These are phyloP conservation scores for Perca fluviatilis DNA, from an alignment of 2,113 vertebrate genomes.

Conservation along the genomic window DNA sequence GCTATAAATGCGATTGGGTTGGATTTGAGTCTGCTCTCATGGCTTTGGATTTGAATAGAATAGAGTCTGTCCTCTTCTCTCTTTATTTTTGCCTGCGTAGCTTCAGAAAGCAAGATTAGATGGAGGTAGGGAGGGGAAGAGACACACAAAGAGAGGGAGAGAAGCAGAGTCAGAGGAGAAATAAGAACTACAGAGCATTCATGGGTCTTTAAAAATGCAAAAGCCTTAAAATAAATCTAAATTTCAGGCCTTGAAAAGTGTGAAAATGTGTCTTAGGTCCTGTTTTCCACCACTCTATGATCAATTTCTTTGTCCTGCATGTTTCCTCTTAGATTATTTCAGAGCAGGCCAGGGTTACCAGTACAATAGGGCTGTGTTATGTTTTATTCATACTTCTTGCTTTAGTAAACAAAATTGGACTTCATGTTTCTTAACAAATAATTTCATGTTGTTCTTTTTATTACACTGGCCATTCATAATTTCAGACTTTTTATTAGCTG, in stretches of 20 bases:
- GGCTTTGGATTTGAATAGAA: slow-evolving; percentile 71
- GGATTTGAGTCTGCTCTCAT: slow-evolving; percentile 63
- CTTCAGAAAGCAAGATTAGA: slow-evolving; percentile 70
- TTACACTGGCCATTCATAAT: slow-evolving; percentile 57
- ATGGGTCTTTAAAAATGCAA: slow-evolving; percentile 48
- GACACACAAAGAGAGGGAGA: slow-evolving; percentile 34
- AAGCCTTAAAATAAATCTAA: slow-evolving; percentile 60
- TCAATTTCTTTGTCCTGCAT: slow-evolving; percentile 56
- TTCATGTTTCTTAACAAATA: slow-evolving; percentile 66
- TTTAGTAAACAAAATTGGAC: slow-evolving; percentile 70
- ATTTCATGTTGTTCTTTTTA: slow-evolving; percentile 62
- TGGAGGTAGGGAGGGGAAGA: slow-evolving; percentile 42
- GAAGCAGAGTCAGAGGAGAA: slow-evolving; percentile 40
- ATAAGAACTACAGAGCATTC: slow-evolving; percentile 37
- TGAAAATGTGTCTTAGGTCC: slow-evolving; percentile 38
- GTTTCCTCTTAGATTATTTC: slow-evolving; percentile 49
- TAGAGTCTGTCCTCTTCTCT: slow-evolving; percentile 56
- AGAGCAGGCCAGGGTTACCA: slow-evolving; percentile 37
- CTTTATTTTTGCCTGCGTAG: slow-evolving; percentile 33
- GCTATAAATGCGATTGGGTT: slow-evolving; percentile 62
- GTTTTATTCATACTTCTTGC: slow-evolving; percentile 72
- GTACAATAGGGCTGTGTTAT: slow-evolving; percentile 45
- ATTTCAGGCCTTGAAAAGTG: slow-evolving; percentile 53
- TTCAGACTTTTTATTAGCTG: slow-evolving; percentile 46
- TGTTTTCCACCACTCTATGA: slow-evolving; percentile 31